Conservation (phyloP, 92 coral and sea anemone species). For the Pocillopora grandis region DNA sequence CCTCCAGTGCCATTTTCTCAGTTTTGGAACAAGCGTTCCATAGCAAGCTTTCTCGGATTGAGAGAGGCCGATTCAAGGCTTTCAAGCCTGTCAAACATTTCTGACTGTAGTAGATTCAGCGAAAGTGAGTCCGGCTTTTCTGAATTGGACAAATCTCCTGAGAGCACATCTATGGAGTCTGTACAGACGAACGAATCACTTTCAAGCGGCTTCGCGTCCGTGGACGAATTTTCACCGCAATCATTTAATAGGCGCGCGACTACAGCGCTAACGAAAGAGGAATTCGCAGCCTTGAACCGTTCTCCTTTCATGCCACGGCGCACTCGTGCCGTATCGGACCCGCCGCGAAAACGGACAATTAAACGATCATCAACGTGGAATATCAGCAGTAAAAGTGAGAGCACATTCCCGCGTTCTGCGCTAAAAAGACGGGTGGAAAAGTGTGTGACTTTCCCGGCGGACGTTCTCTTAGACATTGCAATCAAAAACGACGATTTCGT, state of each 20-base stretch:
- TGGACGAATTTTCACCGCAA: conserved; percentile 7
- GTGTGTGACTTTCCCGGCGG: conserved; percentile 68
- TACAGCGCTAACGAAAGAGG: conserved; percentile 55
- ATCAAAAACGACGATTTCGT: conserved; percentile 75
- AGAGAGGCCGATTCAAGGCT: conserved; percentile 56
- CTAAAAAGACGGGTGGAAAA: conserved; percentile 27
- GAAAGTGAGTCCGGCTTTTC: conserved; percentile 70
- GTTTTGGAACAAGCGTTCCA: conserved; percentile 22
- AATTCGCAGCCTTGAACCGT: conserved; percentile 39
- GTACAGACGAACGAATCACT: conserved; percentile 33
- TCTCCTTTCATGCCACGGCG: background rate
- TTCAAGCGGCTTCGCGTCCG: conserved; percentile 33
- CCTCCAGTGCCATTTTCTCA: conserved; percentile 19
- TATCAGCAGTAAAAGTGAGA: background rate
- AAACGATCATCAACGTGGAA: conserved; percentile 31
- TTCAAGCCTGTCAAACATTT: conserved; percentile 70
- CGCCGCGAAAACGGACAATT: conserved; percentile 8
- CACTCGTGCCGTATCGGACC: conserved; percentile 25
- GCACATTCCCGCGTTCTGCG: conserved; percentile 8
- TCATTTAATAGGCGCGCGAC: conserved; percentile 57
- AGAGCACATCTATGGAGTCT: conserved; percentile 44
- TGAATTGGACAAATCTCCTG: conserved; percentile 53
- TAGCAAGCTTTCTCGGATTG: conserved; percentile 41
- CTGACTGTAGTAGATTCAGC: conserved; percentile 69
- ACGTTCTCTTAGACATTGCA: conserved; percentile 69